phyloP scores from a whole-genome alignment of 2,113 vertebrate species.

The Pimephales promelas region DNA sequence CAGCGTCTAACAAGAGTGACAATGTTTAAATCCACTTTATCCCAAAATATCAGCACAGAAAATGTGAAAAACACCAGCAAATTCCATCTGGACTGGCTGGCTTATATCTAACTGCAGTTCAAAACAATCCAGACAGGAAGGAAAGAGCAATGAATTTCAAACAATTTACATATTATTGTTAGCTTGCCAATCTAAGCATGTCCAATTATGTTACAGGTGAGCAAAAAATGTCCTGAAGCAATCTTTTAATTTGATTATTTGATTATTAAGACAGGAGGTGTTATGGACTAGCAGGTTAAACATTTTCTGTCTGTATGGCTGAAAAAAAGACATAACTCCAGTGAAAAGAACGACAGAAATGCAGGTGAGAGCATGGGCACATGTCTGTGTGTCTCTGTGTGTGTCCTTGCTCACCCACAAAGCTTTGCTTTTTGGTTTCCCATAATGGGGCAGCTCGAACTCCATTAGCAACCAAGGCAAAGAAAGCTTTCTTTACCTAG shows the following conservation, averaged over 20 bases:
- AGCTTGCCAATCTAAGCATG: background rate
- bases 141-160: background rate
- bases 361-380: background rate
- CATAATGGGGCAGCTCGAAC: conserved; percentile 95
- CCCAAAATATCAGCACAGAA: background rate
- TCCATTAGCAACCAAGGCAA: conserved; percentile 95
- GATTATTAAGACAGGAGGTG: background rate
- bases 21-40: background rate
- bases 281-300: background rate
- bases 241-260: background rate
- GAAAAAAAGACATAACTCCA: background rate
- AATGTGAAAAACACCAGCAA: background rate
- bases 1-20: background rate
- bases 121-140: background rate
- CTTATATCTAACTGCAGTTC: background rate
- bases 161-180: background rate
- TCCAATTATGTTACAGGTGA: conserved; percentile 9
- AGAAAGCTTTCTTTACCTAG: conserved; percentile 98
- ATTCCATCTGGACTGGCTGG: background rate
- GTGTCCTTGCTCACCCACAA: conserved; percentile 86
- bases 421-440: conserved; percentile 97
- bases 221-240: background rate
- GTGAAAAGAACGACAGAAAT: background rate
- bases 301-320: background rate
- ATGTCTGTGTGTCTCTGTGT: background rate